Evolutionary conservation across 2,113 vertebrate species (phyloP).

Genomic region (Hypanus sabinus): DNA sequence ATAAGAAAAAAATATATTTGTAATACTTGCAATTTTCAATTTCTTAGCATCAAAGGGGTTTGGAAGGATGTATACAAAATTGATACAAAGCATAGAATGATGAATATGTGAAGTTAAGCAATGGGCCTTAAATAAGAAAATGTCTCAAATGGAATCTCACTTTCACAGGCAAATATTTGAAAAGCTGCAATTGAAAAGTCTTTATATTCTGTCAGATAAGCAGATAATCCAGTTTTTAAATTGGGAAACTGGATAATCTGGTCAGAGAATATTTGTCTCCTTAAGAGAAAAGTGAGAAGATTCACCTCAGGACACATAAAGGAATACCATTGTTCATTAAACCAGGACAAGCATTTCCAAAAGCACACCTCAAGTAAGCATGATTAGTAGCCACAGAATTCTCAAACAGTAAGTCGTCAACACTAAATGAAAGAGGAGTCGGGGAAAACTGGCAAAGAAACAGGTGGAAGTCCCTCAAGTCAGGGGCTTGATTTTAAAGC

Average conservation of each 20-base stretch:
- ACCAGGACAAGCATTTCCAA: not conserved
- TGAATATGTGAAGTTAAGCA: too few relatives aligned
- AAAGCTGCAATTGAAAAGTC: not conserved
- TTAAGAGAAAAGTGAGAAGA: slow-evolving; percentile 42
- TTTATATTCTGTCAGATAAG: too few relatives aligned
- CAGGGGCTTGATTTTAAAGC: not conserved
- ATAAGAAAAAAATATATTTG: too few relatives aligned
- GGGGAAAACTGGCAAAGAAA: not conserved
- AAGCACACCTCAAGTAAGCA: not conserved
- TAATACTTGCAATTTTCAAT: too few relatives aligned
- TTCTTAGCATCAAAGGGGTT: too few relatives aligned
- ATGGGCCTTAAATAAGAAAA: too few relatives aligned
- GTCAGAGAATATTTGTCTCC: not conserved
- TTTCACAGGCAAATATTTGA: too few relatives aligned
- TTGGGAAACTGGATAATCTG: not conserved
- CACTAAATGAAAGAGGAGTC: not conserved
- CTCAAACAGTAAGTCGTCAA: not conserved
- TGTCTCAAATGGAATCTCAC: too few relatives aligned
- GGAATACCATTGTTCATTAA: not conserved
- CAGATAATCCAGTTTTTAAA: too few relatives aligned
- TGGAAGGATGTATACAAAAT: too few relatives aligned
- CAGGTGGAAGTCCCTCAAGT: not conserved
- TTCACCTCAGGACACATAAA: slow-evolving; percentile 38
- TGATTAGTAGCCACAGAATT: not conserved
- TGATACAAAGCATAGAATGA: too few relatives aligned